These are phyloP conservation scores for Sarcophaga peregrina DNA, from an alignment of 1,140 invertebrate species.

Conservation along the genomic window DNA sequence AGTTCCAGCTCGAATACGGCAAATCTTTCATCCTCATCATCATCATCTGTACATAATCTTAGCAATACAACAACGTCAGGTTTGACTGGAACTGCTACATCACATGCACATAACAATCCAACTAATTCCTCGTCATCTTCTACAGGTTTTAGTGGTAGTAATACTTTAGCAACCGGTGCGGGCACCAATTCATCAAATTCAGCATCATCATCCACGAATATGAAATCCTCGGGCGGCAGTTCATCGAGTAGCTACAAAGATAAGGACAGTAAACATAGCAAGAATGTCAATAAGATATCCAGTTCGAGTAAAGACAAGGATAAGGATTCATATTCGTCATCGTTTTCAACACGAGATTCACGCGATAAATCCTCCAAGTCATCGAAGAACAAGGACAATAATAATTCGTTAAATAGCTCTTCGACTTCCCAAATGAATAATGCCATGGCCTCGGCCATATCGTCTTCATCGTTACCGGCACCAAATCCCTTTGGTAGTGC, in stretches of 20 bases:
- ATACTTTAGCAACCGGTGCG: slow-evolving; percentile 22
- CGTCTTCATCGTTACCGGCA: slow-evolving; percentile 12
- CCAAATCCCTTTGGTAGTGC: not conserved
- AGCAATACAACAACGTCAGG: slow-evolving; percentile 14
- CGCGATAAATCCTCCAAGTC: slow-evolving; percentile 62
- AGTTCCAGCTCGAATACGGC: slow-evolving; percentile 44
- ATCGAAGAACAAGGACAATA: slow-evolving; percentile 60
- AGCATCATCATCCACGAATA: not conserved
- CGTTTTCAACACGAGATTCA: slow-evolving; percentile 51
- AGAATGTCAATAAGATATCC: slow-evolving; percentile 56
- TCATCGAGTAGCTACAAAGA: slow-evolving; percentile 57
- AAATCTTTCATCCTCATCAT: slow-evolving; percentile 48
- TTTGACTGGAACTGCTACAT: not conserved
- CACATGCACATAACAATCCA: not conserved
- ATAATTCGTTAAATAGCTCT: not conserved
- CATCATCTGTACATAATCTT: slow-evolving; percentile 36
- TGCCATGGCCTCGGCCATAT: not conserved
- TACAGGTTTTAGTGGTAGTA: slow-evolving; percentile 33
- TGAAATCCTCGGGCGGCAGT: slow-evolving; percentile 50
- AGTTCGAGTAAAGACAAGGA: slow-evolving; percentile 63
- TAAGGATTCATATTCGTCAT: slow-evolving; percentile 56
- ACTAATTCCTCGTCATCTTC: slow-evolving; percentile 29
- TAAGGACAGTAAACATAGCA: slow-evolving; percentile 60
- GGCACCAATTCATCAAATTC: slow-evolving; percentile 45
- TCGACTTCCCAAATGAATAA: slow-evolving; percentile 33